These are phyloP conservation scores for Ptychochromis oligacanthus DNA, from an alignment of 2,113 vertebrate species.

Conservation along the genomic window DNA sequence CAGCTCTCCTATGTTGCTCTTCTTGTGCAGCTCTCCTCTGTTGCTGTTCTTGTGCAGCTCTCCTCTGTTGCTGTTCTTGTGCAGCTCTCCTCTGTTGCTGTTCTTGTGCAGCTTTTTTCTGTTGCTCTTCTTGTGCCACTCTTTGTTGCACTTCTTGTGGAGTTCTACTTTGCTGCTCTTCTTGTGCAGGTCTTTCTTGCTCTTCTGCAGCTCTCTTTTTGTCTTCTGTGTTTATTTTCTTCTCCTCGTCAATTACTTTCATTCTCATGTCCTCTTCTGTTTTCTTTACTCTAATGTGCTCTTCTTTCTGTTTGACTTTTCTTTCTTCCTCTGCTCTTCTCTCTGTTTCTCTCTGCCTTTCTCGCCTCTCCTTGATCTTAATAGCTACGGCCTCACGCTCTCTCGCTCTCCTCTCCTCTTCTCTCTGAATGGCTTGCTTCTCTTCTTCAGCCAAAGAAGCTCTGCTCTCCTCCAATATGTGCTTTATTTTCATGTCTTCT, in stretches of 20 bases:
- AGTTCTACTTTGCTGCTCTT: background rate
- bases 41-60: background rate
- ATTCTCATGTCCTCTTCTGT: conserved; percentile 15
- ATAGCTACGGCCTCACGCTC: conserved; percentile 58
- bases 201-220: background rate
- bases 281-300: conserved; percentile 15
- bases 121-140: background rate
- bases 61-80: background rate
- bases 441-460: conserved; percentile 60
- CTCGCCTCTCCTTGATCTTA: conserved; percentile 47
- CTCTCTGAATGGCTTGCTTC: conserved; percentile 49
- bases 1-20: background rate
- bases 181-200: background rate
- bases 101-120: background rate
- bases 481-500: conserved; percentile 42
- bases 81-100: background rate
- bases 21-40: background rate
- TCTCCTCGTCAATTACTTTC: conserved; percentile 2
- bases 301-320: conserved; percentile 33
- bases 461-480: conserved; percentile 57
- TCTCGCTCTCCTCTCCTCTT: conserved; percentile 60
- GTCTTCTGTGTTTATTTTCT: conserved; percentile 1
- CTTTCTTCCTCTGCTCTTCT: conserved; percentile 43
- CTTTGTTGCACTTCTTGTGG: background rate
- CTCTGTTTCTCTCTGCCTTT: conserved; percentile 59